Percentiles rank a stretch among this genome's conserved stretches.
These are phyloP conservation scores for Haemorhous mexicanus DNA, from an alignment of 2,113 vertebrate genomes.

Conservation along the genomic window DNA sequence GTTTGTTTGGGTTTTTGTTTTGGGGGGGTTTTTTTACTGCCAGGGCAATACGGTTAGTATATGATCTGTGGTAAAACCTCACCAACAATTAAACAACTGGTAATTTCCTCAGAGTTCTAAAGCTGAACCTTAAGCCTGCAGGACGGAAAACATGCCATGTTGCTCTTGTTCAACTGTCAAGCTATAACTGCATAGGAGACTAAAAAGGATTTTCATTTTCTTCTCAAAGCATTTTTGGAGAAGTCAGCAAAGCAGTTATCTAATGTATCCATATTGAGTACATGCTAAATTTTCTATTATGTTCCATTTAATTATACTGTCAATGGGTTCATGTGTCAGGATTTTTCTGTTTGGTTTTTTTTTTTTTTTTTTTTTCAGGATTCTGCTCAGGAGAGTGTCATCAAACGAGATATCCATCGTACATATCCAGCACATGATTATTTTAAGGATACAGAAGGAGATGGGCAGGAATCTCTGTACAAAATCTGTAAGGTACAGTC, in stretches of 20 bases:
- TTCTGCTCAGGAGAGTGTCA: conserved; percentile 91
- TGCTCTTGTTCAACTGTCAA: conserved; percentile 22
- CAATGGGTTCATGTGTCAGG: not conserved
- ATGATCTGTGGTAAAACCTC: not conserved
- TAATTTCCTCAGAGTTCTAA: not conserved
- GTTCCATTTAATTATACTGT: not conserved
- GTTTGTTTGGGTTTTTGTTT: not conserved
- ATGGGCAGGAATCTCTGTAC: conserved; percentile 95
- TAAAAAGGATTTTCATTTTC: not conserved
- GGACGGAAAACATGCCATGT: not conserved
- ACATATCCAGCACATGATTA: conserved; percentile 98
- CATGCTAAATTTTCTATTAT: not conserved
- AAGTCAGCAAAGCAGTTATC: not conserved
- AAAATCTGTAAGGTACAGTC: conserved; percentile 95
- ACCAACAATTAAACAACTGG: not conserved
- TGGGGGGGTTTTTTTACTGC: not conserved
- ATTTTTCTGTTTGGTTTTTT: not conserved
- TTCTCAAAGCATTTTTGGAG: conserved; percentile 14
- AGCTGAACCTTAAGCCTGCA: not conserved
- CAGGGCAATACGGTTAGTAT: not conserved
- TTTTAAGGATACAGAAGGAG: conserved; percentile 95
- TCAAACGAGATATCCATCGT: conserved; percentile 95
- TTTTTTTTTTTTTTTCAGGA: conserved; percentile 73
- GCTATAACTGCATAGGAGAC: not conserved
- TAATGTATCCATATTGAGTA: not conserved